Evolutionary conservation across 2,797 vertebrate genomes (phyloP), one percentile per base, ranked within the genome.

Genomic region (Apodemus agrarius): DNA sequence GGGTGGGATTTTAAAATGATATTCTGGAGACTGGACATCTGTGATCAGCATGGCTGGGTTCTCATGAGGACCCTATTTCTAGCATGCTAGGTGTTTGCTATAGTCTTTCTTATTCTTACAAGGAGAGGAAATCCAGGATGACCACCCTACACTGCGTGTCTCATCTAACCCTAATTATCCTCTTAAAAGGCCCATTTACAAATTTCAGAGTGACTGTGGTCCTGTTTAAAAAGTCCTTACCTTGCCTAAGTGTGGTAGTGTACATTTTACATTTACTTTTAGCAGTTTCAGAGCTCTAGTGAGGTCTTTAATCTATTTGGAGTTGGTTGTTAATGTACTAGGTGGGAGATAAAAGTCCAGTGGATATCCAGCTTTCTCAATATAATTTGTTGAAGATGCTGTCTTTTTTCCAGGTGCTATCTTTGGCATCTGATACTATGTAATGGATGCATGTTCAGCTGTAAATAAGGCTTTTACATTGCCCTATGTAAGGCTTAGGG

Each of bases 1-100:
- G 1, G 29, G n/a, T n/a, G n/a, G n/a, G n/a, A 2, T 14, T 80
- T 19, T 4, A 5, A 24, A 52, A 34, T 61, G 4, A 29, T 3
- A 12, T 26, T 75, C 29, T 49, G 49, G 65, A 63, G 83, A 9
- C 17, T 75, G 89, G 2, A 24, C 79, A 52, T 78, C 46, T 67
- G 31, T 40, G 22, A 57, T 31, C 10, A 81, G 10, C 26, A 16
- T 24, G 11, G 24, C 17, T 54, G 52, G 26, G 31, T 46, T 75
- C 57, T 81, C n/a, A n/a, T 46, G 59, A 57, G 14, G 29, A 16
- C 14, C 3, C 10, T 31, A 65, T 76, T 37, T 65, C 46, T 40
- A 34, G 22, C 1, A n/a, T n/a, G 21, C 1, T 2, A 26, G 61
- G 2, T 0, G 1, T 6, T 59, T 82, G 34, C 34, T 72, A 1